Base-by-base conservation (phyloP, 1,140 invertebrate species). In the Hypothenemus hampei region DNA sequence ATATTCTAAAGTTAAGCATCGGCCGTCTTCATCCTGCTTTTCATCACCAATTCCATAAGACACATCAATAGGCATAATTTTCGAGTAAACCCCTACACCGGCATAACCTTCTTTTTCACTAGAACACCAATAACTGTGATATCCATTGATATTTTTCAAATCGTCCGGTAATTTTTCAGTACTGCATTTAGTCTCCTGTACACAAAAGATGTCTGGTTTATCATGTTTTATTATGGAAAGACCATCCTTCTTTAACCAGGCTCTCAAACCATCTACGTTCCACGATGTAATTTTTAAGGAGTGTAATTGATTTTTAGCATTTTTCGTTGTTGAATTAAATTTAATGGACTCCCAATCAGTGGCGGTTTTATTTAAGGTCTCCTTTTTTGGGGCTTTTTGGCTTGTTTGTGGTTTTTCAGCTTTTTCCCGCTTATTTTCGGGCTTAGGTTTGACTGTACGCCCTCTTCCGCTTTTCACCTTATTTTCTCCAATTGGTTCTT, bases 1-100 rank as follows among this genome's bases (percentile, higher is more conserved):
- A 76, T 83, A 99, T 76, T 99, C 96, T 0, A 91, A 91, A 19
- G 91, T 97, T 43, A 99, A 97, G n/a, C 94, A 83, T 66, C 97
- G 80, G 2, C 94, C 96, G 63, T 92, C 86, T 54, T 81, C 78
- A 75, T 97, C 85, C 53, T 83, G 80, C 36, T 83, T 78, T 45
- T 79, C 71, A 64, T 84, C 77, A 57, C 84, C 83, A 51, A 99
- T 77, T 1, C 95, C 95, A 70, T 90, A 89, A 23, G 80, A 81
- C 0, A 98, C 83, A 57, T 83, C 77, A n/a, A 93, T 75, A 0
- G 95, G 93, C 69, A 94, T 81, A 56, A 80, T 77, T 69, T 94
- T 95, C 1, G 85, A 82, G 59, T 90, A 89, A 13, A 98, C 75
- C 6, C 85, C 93, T 23, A 97, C 89, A 3, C 97, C 97, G 31